These are phyloP conservation scores for Beaufortia kweichowensis DNA, from an alignment of 2,113 vertebrate genomes.

Conservation along the genomic window DNA sequence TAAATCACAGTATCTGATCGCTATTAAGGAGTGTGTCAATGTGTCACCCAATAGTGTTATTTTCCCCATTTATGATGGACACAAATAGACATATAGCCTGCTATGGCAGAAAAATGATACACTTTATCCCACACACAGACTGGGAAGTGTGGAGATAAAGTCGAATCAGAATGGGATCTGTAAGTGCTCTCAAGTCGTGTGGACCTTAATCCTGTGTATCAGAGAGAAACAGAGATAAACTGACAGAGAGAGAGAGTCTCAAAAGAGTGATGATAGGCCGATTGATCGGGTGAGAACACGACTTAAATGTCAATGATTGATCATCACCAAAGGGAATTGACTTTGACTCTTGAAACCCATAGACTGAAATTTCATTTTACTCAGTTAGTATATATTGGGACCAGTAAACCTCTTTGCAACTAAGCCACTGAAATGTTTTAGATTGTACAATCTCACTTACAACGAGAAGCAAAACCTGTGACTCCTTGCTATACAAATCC, in stretches of 20 bases:
- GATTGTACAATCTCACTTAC: not conserved
- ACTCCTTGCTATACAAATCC: too few species aligned
- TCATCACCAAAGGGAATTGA: conserved; percentile 26
- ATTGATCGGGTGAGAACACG: conserved; percentile 21
- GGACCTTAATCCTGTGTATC: conserved; percentile 17
- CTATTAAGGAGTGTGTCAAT: not conserved
- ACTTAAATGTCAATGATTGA: conserved; percentile 45
- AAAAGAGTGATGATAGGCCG: conserved; percentile 25
- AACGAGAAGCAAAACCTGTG: too few species aligned
- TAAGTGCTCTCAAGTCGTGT: conserved; percentile 15
- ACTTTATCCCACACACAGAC: not conserved
- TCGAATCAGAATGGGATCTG: conserved; percentile 6
- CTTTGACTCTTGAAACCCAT: too few species aligned
- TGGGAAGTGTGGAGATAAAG: conserved; percentile 3
- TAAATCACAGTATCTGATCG: not conserved
- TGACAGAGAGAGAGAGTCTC: conserved; percentile 3
- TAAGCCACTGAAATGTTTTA: not conserved
- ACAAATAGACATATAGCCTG: not conserved
- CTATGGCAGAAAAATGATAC: not conserved
- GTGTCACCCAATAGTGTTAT: not conserved
- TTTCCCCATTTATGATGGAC: not conserved
- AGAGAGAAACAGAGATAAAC: not conserved
- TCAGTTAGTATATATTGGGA: not conserved
- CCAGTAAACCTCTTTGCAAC: not conserved
- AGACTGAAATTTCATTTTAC: conserved; percentile 7